Evolutionary conservation across 2,797 vertebrate genomes (phyloP), one percentile per base, ranked within the genome.

Genomic region (Okamejei kenojei): DNA sequence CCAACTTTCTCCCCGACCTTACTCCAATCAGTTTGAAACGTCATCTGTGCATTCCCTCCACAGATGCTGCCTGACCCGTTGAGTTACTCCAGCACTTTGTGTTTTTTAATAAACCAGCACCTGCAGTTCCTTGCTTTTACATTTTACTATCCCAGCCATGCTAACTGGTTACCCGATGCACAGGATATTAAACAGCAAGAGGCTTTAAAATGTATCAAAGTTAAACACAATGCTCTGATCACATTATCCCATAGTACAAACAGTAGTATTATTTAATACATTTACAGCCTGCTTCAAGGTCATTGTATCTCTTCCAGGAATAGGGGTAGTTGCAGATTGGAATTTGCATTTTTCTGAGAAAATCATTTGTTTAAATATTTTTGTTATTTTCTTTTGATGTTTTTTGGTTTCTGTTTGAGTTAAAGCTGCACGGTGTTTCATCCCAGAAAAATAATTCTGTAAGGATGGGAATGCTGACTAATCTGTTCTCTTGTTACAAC

Each of bases 341-440:
- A 92, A 92, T 73, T 58, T 73, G 38, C 23, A 58, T 76, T 74
- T 76, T 74, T 58, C 10, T 19, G 26, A 1, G 71, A 92, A 92
- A 38, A 29, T 13, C 0, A 92, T 92, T 92, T 92, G 73, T 92
- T 58, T 91, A 71, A 92, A 92, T 91, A 91, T 74, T 23, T 74
- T 6, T 71, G n/a, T 26, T 92, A 71, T 73, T 54, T 92, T 32
- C 63, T 8, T 90, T 91, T 92, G 68, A 92, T 76, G 71, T 92
- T 71, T 17, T 32, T 63, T 35, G 15, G n/a, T 26, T 74, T 54
- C 71, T 29, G 6, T 74, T 74, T 71, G 74, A 58, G 73, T 92
- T 92, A 26, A 76, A 92, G 71, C 23, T 32, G 17, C 3, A 8
- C 71, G 54, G 74, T 73, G 38, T 13, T 54, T 15, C 26, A 23